Percentiles rank a stretch among this genome's conserved stretches.
phyloP scores from a whole-genome alignment of 2,797 vertebrate genomes.

The Hafferia zeledoni region DNA sequence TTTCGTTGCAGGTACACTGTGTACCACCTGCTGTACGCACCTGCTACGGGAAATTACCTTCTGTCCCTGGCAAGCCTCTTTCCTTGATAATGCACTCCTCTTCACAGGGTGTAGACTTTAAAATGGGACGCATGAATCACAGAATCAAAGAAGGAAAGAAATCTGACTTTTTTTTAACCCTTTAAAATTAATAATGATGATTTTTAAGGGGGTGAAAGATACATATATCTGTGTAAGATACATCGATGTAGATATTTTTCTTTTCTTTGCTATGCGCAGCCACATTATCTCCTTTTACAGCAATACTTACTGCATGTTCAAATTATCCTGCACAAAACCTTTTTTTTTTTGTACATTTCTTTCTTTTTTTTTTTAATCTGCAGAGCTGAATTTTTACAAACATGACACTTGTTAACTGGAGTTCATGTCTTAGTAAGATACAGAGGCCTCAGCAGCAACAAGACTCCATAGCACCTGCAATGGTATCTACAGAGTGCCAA shows the following conservation, averaged over 20 bases:
- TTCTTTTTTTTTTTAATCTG: not conserved
- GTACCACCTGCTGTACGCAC: conserved; percentile 83
- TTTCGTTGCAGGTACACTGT: conserved; percentile 78
- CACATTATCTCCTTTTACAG: not conserved
- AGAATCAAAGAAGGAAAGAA: conserved; percentile 17
- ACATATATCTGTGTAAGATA: not conserved
- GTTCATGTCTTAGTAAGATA: not conserved
- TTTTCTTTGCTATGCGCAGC: not conserved
- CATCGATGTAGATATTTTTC: not conserved
- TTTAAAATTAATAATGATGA: not conserved
- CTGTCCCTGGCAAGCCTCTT: conserved; percentile 71
- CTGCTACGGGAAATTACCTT: conserved; percentile 80
- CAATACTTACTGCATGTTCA: not conserved
- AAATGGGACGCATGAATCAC: conserved; percentile 57
- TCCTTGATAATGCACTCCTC: conserved; percentile 40
- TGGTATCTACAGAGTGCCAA: not conserved
- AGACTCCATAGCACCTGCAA: not conserved
- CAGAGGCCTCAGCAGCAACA: not conserved
- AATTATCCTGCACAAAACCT: not conserved
- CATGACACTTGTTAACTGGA: not conserved
- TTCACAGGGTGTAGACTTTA: conserved; percentile 45
- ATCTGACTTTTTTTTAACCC: conserved; percentile 36
- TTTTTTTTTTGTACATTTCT: not conserved
- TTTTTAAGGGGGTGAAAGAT: not conserved
- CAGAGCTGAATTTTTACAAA: not conserved